Conservation (phyloP, 2,888 invertebrate genomes). For the Andrena haemorrhoa region DNA sequence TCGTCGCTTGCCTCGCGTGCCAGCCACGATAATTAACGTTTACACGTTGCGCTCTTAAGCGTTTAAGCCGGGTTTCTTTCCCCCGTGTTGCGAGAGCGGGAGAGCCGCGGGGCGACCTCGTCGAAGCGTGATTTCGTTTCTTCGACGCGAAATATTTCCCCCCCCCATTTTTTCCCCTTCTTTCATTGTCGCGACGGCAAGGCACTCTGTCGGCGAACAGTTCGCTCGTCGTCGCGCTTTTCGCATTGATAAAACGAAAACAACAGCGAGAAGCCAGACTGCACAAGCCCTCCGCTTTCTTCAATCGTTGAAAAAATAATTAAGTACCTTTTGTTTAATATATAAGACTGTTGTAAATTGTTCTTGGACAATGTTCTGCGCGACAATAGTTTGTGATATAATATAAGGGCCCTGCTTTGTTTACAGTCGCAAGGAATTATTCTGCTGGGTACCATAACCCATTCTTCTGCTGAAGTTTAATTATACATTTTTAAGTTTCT, state of each 20-base stretch:
- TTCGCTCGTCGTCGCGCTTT: not conserved
- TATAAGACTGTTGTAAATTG: not conserved
- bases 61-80: constrained; percentile 60
- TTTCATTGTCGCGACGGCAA: not conserved
- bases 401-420: not conserved
- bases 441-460: not conserved
- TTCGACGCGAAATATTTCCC: constrained; percentile 19
- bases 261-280: not conserved
- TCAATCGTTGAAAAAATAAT: constrained; percentile 19
- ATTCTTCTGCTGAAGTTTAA: no score
- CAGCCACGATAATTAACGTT: constrained; percentile 72
- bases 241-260: not conserved
- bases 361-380: not conserved
- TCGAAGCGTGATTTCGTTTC: constrained; percentile 34
- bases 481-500: no score
- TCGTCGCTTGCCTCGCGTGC: constrained; percentile 69
- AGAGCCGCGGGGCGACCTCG: constrained; percentile 16
- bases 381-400: not conserved
- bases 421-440: not conserved
- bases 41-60: constrained; percentile 67
- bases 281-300: not conserved
- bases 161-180: not conserved
- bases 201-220: constrained; percentile 1
- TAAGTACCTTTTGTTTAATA: not conserved
- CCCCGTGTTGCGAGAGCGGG: constrained; percentile 16